Percentiles rank a stretch among this genome's conserved stretches.
Evolutionary conservation across 2,797 vertebrate genomes (phyloP).

Genomic region (Saxicola maurus): DNA sequence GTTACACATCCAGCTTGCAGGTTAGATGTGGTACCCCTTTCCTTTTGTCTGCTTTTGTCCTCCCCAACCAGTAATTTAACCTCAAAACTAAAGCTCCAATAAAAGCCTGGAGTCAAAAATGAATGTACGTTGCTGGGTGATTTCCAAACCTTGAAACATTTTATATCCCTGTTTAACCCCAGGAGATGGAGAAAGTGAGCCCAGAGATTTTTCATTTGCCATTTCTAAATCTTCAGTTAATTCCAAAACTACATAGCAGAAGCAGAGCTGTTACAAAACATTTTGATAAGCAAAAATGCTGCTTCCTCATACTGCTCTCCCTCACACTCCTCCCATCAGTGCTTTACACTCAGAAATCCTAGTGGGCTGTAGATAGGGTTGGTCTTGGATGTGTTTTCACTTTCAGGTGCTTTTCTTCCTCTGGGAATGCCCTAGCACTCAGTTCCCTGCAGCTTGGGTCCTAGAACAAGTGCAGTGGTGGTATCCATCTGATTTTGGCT

Average conservation of each 20-base stretch:
- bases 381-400: not conserved
- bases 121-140: not conserved
- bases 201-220: not conserved
- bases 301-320: not conserved
- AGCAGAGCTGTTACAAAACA: not conserved
- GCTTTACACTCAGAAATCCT: not conserved
- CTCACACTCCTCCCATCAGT: not conserved
- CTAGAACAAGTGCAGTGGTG: not conserved
- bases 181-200: not conserved
- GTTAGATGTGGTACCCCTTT: not conserved
- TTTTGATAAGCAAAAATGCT: not conserved
- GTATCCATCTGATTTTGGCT: not conserved
- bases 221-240: not conserved
- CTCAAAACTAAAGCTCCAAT: not conserved
- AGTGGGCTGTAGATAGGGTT: fast-evolving
- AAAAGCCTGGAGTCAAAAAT: not conserved
- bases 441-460: not conserved
- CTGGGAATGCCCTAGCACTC: not conserved
- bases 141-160: not conserved
- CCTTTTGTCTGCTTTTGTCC: not conserved
- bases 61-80: not conserved
- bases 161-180: not conserved
- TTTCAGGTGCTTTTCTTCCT: not conserved
- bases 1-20: conserved; percentile 31
- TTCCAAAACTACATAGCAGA: not conserved